Percentiles rank a stretch among this genome's conserved stretches.
These are phyloP conservation scores for Furcula furcula DNA, from an alignment of 2,888 invertebrate species.

Conservation along the genomic window DNA sequence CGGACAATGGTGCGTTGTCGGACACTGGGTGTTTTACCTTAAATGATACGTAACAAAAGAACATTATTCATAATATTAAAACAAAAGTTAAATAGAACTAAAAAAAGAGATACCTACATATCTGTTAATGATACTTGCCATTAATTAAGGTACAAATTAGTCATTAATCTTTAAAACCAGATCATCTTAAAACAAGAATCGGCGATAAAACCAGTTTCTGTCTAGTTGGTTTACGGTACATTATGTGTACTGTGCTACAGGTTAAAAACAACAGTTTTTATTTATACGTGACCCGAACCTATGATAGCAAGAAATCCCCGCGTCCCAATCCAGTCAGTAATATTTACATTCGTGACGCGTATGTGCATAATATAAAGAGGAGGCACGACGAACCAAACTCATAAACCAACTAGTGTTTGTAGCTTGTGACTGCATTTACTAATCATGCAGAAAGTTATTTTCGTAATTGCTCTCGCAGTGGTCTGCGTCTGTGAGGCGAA, in stretches of 20 bases:
- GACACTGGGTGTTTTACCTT: too few relatives aligned
- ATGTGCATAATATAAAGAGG: conserved; percentile 3
- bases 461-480: conserved; percentile 16
- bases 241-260: background rate
- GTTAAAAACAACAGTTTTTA: background rate
- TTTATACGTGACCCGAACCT: conserved; percentile 13
- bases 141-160: too few relatives aligned
- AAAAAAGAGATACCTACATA: too few relatives aligned
- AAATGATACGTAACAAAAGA: too few relatives aligned
- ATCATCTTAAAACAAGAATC: too few relatives aligned
- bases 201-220: too few relatives aligned
- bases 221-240: too few relatives aligned
- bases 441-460: conserved; percentile 14
- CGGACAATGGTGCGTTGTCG: too few relatives aligned
- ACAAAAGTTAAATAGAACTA: too few relatives aligned
- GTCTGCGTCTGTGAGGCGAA: conserved; percentile 29
- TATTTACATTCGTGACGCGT: background rate
- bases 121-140: too few relatives aligned
- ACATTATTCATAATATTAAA: too few relatives aligned
- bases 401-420: conserved; percentile 4
- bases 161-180: too few relatives aligned
- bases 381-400: conserved; percentile 4
- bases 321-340: conserved; percentile 9
- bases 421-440: background rate
- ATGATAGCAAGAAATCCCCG: conserved; percentile 27